Evolutionary conservation across 1,140 invertebrate genomes (phyloP).

Genomic region (Drosophila sp.): DNA sequence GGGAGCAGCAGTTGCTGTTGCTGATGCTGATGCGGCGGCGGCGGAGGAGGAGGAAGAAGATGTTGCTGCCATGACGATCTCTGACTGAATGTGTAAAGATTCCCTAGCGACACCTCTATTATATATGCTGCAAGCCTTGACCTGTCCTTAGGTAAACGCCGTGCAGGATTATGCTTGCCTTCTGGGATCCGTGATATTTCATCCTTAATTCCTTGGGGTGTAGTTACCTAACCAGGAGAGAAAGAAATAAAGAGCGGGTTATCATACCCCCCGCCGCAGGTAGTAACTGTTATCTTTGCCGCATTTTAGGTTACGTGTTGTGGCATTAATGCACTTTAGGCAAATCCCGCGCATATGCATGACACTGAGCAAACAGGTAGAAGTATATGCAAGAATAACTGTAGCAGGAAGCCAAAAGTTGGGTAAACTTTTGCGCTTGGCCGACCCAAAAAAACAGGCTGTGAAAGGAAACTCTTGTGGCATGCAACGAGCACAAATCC

Average conservation of each 20-base stretch:
- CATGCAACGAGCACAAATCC: conserved; percentile 33
- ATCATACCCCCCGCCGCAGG: neutral
- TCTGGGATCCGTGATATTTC: conserved; percentile 47
- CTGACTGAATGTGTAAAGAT: conserved; percentile 38
- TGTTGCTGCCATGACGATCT: conserved; percentile 54
- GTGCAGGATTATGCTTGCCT: conserved; percentile 24
- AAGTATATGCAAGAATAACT: neutral
- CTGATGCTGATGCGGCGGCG: no score
- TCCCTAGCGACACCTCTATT: neutral
- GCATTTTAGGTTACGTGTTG: conserved; percentile 16
- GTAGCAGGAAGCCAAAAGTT: conserved; percentile 44
- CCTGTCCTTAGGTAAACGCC: conserved; percentile 1
- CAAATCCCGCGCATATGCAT: conserved; percentile 54
- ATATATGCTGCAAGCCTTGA: conserved; percentile 38
- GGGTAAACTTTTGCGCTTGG: conserved; percentile 59
- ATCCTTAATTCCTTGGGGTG: conserved; percentile 51
- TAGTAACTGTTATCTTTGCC: conserved; percentile 51
- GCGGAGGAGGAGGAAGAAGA: no score
- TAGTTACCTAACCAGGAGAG: conserved; percentile 26
- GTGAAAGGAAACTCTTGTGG: conserved; percentile 7
- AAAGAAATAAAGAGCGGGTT: neutral
- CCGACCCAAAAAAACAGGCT: conserved; percentile 19
- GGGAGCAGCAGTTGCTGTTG: conserved; percentile 11
- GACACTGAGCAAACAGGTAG: conserved; percentile 12
- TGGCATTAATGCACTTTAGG: conserved; percentile 56